Evolutionary conservation across 2,888 invertebrate species (phyloP), one percentile per base, ranked within the genome.

Genomic region (Dasypogon diadema): DNA sequence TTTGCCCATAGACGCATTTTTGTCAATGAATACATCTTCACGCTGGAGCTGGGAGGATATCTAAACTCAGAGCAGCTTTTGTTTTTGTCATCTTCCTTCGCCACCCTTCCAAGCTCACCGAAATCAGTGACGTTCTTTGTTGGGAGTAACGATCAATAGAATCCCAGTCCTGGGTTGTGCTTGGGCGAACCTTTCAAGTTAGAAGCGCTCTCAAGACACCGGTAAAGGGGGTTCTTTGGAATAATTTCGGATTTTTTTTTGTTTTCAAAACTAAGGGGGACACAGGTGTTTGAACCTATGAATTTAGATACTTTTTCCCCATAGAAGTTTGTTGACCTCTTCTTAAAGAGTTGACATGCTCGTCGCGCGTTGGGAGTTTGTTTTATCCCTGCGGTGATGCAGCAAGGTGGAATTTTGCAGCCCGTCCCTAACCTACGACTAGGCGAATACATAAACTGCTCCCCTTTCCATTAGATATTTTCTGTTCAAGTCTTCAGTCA

Each of bases 371-470:
- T 14, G 16, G 46, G 3, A 46, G n/a, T n/a, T n/a, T n/a, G n/a
- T 46, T 30, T 12, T 26, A 58, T 46, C 46, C 12, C 16, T 46
- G 14, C 58, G 26, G 58, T 30, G 30, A 3, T 30, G 58, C 58
- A 58, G 26, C 26, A 58, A 58, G 58, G 26, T 58, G 12, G 58
- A 16, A 58, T 14, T 8, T 3, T 46, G 46, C n/a, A 12, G 12
- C 14, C 30, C 26, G 30, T 58, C 30, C 58, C 24, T 58, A 58
- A 58, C 58, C 58, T 58, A 58, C 58, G 26, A 30, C 58, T 58
- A 58, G 5, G 26, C 10, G 16, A 30, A 58, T 30, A 3, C 30
- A 30, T 30, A 3, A 30, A 6, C 14, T 22, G 4, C 24, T 12
- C 14, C 30, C 16, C 18, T 8, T 16, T 18, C 22, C 14, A 10